phyloP scores from a whole-genome alignment of 2,888 invertebrate genomes.

The Trichopoda pennipes region DNA sequence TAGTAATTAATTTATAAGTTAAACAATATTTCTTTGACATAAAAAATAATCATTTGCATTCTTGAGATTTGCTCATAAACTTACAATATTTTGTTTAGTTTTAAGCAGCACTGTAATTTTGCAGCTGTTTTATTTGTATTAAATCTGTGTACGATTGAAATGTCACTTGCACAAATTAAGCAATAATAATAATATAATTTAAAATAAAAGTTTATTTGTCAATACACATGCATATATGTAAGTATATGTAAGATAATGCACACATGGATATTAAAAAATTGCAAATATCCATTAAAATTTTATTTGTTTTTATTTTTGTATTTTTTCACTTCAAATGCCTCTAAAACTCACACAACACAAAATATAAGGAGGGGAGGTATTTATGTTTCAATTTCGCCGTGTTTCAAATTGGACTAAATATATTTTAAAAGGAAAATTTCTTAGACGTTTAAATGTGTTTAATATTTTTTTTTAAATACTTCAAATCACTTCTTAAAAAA shows the following conservation, averaged over 20 bases:
- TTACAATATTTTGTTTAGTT: slow-evolving; percentile 5
- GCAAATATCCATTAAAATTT: neutral
- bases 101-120: slow-evolving; percentile 12
- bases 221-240: too few relatives aligned
- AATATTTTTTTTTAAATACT: slow-evolving; percentile 16
- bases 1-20: neutral
- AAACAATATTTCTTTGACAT: neutral
- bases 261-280: too few relatives aligned
- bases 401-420: neutral
- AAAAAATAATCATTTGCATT: neutral
- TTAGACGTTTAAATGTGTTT: slow-evolving; percentile 7
- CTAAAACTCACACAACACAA: slow-evolving; percentile 17
- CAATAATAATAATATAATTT: neutral
- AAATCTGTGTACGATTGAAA: neutral
- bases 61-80: neutral
- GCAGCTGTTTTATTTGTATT: neutral
- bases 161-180: neutral
- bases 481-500: slow-evolving; percentile 31
- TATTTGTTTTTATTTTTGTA: too few relatives aligned
- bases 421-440: slow-evolving; percentile 30
- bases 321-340: neutral
- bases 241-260: too few relatives aligned
- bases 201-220: neutral
- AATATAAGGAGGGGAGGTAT: neutral
- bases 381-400: slow-evolving; percentile 6